phyloP scores from a whole-genome alignment of 2,113 vertebrate genomes.

The Gulo gulo region DNA sequence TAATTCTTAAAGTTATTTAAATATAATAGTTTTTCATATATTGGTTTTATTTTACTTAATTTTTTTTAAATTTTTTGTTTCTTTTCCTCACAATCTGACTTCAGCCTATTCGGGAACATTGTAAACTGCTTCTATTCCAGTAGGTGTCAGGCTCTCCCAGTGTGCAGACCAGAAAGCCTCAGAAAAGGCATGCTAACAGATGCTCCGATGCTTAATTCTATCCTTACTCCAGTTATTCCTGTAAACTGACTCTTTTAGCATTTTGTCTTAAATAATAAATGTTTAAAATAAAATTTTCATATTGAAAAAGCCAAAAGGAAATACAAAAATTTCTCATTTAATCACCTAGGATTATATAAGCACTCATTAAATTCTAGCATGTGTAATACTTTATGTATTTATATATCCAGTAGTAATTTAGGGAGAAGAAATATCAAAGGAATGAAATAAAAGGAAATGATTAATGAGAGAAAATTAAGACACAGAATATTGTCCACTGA shows the following conservation, averaged over 20 bases:
- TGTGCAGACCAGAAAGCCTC: background rate
- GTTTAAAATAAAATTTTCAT: background rate
- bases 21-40: background rate
- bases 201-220: background rate
- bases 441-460: background rate
- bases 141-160: constrained; percentile 60
- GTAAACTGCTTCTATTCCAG: constrained; percentile 39
- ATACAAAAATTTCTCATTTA: background rate
- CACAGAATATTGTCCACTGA: background rate
- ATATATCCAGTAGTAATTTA: background rate
- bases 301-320: background rate
- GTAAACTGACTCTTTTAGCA: background rate
- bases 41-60: background rate
- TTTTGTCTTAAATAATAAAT: background rate
- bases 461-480: background rate
- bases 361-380: background rate
- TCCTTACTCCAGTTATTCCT: background rate
- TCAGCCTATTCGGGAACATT: background rate
- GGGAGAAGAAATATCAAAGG: background rate
- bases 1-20: background rate
- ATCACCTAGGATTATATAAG: background rate
- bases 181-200: background rate
- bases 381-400: background rate
- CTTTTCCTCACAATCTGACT: background rate
- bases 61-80: background rate